A percentile compares a stretch with the other conserved stretches of the same genome.
Conservation (phyloP, 2,888 invertebrate species). For the Morpho achilles region DNA sequence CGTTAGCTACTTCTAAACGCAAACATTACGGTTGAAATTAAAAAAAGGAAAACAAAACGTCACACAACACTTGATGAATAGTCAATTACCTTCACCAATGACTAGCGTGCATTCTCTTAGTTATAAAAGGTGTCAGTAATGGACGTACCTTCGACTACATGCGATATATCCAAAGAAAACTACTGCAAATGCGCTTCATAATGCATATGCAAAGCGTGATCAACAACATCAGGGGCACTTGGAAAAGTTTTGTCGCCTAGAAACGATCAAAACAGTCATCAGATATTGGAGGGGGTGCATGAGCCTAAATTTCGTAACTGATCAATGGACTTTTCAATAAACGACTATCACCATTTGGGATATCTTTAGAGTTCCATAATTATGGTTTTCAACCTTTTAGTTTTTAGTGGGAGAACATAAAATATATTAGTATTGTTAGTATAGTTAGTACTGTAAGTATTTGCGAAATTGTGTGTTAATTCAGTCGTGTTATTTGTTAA, state of each 20-base stretch:
- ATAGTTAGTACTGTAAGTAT: constrained; percentile 52
- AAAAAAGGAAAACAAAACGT: constrained; percentile 3
- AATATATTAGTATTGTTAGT: constrained; percentile 55
- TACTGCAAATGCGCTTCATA: constrained; percentile 81
- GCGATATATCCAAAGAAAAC: constrained; percentile 80
- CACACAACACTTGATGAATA: constrained; percentile 19
- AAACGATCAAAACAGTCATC: constrained; percentile 74
- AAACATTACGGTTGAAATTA: constrained; percentile 3
- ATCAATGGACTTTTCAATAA: neutral
- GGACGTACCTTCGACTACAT: constrained; percentile 80
- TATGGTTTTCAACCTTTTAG: constrained; percentile 11
- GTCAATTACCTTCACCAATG: constrained; percentile 55
- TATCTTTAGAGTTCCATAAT: neutral
- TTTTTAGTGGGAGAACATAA: constrained; percentile 18
- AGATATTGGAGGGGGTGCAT: constrained; percentile 41
- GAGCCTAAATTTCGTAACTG: constrained; percentile 17
- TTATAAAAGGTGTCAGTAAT: constrained; percentile 69
- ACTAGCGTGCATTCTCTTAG: constrained; percentile 61
- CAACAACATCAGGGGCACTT: constrained; percentile 80
- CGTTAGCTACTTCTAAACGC: constrained; percentile 20
- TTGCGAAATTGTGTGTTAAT: constrained; percentile 55
- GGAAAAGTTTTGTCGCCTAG: constrained; percentile 79
- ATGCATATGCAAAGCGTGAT: constrained; percentile 81
- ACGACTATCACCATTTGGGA: neutral
- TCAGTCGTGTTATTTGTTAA: constrained; percentile 36